Base-by-base conservation (phyloP, 2,888 invertebrate genomes). In the Micoletzkya japonica region DNA sequence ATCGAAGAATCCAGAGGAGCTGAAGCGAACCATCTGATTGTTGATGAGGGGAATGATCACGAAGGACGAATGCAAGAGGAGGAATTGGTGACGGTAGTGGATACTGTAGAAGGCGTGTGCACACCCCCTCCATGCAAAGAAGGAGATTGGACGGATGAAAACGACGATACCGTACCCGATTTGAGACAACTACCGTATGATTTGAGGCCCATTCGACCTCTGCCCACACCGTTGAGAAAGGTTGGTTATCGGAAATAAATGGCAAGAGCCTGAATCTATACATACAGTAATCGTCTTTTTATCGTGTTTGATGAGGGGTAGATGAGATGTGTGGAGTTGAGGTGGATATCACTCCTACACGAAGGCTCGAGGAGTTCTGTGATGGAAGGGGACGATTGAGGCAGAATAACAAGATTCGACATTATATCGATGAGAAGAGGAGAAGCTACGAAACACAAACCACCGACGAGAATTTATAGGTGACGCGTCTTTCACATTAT, bases 171-270 rank as follows among this genome's bases (percentile, higher is more conserved):
- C 2, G 49, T 57, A 49, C 44, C 34, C 39, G 68, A 68, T 17
- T 57, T 44, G 37, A 26, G 20, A 28, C 24, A n/a, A 14, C 34
- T 58, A 10, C 14, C n/a, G 1, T 54, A 66, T 32, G 68, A 68
- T 68, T n/a, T 34, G n/a, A 26, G 68, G 32, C 68, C 68, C 20
- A 68, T 68, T 32, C 57, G 68, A 57, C 68, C 68, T 39, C 28
- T 68, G 4, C 68, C 68, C 10, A 68, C 68, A 6, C 68, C 68
- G 34, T n/a, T 68, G 7, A 28, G 68, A 30, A 68, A 44, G 58
- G 68, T 68, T 6, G 2, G 58, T 24, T n/a, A n/a, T n/a, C n/a
- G n/a, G n/a, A n/a, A n/a, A n/a, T n/a, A n/a, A n/a, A n/a, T n/a
- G n/a, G n/a, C n/a, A n/a, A n/a, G n/a, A n/a, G n/a, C n/a, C n/a